Base-by-base conservation (phyloP, 2,888 invertebrate genomes). In the Onchidella celtica region DNA sequence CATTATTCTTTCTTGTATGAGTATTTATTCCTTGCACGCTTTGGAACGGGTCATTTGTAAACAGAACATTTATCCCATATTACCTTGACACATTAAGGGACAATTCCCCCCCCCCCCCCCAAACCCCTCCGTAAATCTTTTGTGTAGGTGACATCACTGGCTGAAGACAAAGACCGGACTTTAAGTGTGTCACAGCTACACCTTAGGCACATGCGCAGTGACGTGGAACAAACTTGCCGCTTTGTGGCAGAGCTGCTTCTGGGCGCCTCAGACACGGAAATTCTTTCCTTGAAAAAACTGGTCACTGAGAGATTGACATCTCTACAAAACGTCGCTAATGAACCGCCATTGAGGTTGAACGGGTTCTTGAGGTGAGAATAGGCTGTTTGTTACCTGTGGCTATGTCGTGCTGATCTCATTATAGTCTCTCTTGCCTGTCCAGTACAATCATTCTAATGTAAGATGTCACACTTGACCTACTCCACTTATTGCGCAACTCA, bases 161-260 rank as follows among this genome's bases (percentile, higher is more conserved):
- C 66, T 21, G 74, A 72, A 40, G 79, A 76, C 29, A 77, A 79
- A 34, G 81, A 84, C 21, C 59, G 66, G 24, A 68, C 66, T 6
- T 27, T 84, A 63, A 47, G 59, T 38, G 73, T 77, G 27, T 63
- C 79, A 4, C 70, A 82, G 63, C 55, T 61, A 32, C 78, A 80
- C 27, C 70, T 84, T 34, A 70, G 78, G 69, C 65, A 84, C 21
- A 65, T 77, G 38, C 68, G 80, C n/a, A 59, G 63, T 40, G 84
- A 82, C 61, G 84, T 84, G n/a, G 78, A 79, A 29, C 77, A 82
- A 36, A 84, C 84, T 11, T 84, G 84, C 55, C 57, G 57, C n/a
- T 80, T 84, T 21, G 80, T 84, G 38, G 77, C 79, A 1, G 82
- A 84, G 11, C 72, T 84, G 17, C 72, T 84, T 1, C 73, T 74